phyloP scores from a whole-genome alignment of 2,113 vertebrate species.

The Silurus asotus region DNA sequence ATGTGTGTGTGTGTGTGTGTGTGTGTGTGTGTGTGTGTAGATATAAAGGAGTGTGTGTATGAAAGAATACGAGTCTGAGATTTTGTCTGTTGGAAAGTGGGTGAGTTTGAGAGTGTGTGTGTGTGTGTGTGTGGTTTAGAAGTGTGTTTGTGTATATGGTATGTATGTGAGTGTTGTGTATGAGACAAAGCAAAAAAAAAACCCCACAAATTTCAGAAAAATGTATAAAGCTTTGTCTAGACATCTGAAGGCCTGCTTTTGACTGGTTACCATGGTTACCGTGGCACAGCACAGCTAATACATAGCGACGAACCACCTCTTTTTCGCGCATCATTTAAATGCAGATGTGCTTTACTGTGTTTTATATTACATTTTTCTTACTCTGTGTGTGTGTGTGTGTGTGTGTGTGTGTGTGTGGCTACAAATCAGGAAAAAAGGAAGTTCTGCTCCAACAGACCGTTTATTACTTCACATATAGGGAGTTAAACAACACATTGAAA shows the following conservation, averaged over 20 bases:
- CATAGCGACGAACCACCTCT: too few species aligned
- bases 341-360: too few species aligned
- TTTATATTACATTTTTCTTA: neutral
- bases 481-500: neutral
- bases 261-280: neutral
- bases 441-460: neutral
- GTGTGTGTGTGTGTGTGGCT: neutral
- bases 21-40: too few species aligned
- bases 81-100: too few species aligned
- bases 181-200: neutral
- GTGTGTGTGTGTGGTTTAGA: too few species aligned
- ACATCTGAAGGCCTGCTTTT: neutral
- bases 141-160: too few species aligned
- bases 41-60: too few species aligned
- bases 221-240: neutral
- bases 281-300: neutral
- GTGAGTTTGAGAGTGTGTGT: too few species aligned
- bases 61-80: too few species aligned
- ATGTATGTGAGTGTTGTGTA: too few species aligned
- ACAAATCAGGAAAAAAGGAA: neutral
- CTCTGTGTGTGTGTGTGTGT: neutral
- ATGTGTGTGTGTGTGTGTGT: too few species aligned
- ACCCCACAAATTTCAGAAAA: neutral
- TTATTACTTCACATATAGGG: conserved; percentile 14
- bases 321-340: too few species aligned